Evolutionary conservation across 1,140 invertebrate genomes (phyloP).

Genomic region (Elysia chlorotica): DNA sequence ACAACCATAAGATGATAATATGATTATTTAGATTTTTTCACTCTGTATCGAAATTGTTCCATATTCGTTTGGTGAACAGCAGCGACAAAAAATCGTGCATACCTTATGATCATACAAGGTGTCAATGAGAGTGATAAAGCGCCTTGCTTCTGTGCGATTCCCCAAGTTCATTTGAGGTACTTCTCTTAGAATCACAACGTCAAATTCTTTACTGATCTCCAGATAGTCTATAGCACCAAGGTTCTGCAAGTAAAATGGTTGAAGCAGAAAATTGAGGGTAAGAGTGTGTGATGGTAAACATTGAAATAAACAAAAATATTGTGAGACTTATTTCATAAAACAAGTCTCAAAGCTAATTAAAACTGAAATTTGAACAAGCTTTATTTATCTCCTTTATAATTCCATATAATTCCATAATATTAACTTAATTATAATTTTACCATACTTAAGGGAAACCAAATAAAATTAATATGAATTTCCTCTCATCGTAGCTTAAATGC

Average conservation of each 20-base stretch:
- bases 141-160: slow-evolving; percentile 79
- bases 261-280: no score
- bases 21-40: no score
- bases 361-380: not conserved
- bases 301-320: no score
- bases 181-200: slow-evolving; percentile 90
- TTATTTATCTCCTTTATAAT: not conserved
- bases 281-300: no score
- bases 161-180: slow-evolving; percentile 80
- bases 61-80: no score
- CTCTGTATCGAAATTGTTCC: no score
- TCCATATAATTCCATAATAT: not conserved
- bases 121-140: slow-evolving; percentile 97
- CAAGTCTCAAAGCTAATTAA: no score
- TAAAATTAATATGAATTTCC: not conserved
- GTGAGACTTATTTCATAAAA: no score
- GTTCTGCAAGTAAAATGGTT: slow-evolving; percentile 78
- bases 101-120: slow-evolving; percentile 95
- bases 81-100: no score
- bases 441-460: not conserved
- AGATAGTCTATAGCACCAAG: slow-evolving; percentile 94
- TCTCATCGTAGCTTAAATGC: no score
- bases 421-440: not conserved
- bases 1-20: no score
- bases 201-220: slow-evolving; percentile 88